A percentile compares a stretch with the other conserved stretches of the same genome.
Conservation (phyloP, 2,888 invertebrate genomes). For the Plebejus anna region DNA sequence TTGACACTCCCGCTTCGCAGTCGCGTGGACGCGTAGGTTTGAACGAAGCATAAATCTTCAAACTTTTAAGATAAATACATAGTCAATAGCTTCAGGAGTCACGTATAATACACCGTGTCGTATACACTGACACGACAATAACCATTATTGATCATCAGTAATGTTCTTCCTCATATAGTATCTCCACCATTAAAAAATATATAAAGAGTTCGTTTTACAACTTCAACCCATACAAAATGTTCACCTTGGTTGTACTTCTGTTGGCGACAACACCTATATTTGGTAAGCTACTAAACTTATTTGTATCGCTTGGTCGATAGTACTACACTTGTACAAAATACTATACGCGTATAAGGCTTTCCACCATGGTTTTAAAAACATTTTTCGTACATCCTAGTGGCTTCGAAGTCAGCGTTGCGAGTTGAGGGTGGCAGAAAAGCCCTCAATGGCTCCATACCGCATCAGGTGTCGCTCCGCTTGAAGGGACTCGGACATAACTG, state of each 20-base stretch:
- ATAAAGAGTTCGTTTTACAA: neutral
- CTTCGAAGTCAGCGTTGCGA: constrained; percentile 50
- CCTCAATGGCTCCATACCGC: constrained; percentile 70
- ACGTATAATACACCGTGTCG: neutral
- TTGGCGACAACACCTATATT: neutral
- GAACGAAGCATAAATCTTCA: too few species aligned
- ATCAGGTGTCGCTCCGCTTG: constrained; percentile 73
- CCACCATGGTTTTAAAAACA: neutral
- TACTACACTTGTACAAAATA: neutral
- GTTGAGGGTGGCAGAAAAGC: constrained; percentile 78
- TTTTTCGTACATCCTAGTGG: constrained; percentile 42
- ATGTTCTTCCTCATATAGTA: neutral
- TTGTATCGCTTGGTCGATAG: neutral
- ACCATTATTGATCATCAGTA: neutral
- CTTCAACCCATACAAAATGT: neutral
- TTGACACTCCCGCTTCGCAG: too few species aligned
- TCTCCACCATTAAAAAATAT: neutral
- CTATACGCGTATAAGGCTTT: neutral
- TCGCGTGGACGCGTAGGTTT: too few species aligned
- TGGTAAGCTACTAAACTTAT: neutral
- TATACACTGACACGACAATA: neutral
- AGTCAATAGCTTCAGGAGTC: neutral
- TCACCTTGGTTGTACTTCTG: neutral
- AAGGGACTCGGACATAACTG: constrained; percentile 78
- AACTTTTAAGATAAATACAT: too few species aligned